These are phyloP conservation scores for Tylochromis polylepis DNA, from an alignment of 2,113 vertebrate genomes.

Conservation along the genomic window DNA sequence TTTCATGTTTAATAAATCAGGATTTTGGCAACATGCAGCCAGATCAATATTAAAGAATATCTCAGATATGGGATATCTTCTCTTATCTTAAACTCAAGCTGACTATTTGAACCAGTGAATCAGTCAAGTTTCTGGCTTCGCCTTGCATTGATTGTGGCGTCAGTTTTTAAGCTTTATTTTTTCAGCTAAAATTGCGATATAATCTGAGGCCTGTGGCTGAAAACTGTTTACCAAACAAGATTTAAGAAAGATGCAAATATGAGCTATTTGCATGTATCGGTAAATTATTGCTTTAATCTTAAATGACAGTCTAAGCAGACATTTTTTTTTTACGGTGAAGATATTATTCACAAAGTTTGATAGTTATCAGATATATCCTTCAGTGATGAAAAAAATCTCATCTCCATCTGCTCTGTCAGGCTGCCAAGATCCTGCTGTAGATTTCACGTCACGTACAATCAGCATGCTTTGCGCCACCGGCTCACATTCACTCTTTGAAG, in stretches of 20 bases:
- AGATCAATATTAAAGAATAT: not conserved
- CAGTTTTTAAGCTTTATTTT: not conserved
- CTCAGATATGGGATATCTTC: not conserved
- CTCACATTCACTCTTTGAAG: slow-evolving; percentile 60
- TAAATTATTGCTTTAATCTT: not conserved
- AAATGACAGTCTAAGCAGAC: not conserved
- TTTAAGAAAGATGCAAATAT: not conserved
- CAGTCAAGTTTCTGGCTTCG: not conserved
- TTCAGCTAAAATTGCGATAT: not conserved
- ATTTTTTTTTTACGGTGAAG: not conserved
- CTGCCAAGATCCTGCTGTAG: slow-evolving; percentile 50
- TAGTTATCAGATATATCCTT: slow-evolving; percentile 35
- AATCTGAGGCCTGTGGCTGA: not conserved
- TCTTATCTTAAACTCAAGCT: not conserved
- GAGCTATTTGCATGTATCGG: not conserved
- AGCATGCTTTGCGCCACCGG: slow-evolving; percentile 50
- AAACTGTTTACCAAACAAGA: not conserved
- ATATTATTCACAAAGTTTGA: slow-evolving; percentile 11
- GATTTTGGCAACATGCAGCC: not conserved
- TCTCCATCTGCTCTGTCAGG: slow-evolving; percentile 44
- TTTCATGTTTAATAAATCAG: not conserved
- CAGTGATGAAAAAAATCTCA: slow-evolving; percentile 19
- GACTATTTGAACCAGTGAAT: not conserved
- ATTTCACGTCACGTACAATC: slow-evolving; percentile 52
- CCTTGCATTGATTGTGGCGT: not conserved